These are phyloP conservation scores for Cerceris rybyensis DNA, from an alignment of 2,888 invertebrate species.

Conservation along the genomic window DNA sequence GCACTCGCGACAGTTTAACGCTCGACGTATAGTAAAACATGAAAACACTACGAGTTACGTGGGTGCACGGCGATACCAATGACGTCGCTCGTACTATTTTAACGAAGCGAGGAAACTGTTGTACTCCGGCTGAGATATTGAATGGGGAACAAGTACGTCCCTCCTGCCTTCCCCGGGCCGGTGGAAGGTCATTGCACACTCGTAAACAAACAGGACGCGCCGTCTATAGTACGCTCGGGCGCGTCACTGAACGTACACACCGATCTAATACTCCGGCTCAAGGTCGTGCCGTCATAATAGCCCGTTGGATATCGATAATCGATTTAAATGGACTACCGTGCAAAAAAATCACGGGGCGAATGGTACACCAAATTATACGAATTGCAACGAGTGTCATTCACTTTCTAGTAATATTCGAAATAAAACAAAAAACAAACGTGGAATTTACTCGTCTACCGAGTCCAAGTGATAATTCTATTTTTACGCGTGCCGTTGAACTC, in stretches of 20 bases:
- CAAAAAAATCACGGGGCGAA: slow-evolving; percentile 13
- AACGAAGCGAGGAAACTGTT: slow-evolving; percentile 57
- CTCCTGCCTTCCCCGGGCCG: slow-evolving; percentile 50
- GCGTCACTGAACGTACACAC: slow-evolving; percentile 67
- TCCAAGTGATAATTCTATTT: neutral
- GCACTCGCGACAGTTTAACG: slow-evolving; percentile 1
- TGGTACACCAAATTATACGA: neutral
- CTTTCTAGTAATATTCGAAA: no score
- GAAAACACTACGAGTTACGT: slow-evolving; percentile 2
- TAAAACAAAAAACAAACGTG: no score
- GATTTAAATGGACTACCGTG: slow-evolving; percentile 35
- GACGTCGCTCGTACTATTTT: slow-evolving; percentile 49
- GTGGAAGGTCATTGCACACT: slow-evolving; percentile 67
- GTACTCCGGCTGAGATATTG: slow-evolving; percentile 61
- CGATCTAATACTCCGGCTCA: slow-evolving; percentile 58
- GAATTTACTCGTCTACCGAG: neutral
- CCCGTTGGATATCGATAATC: slow-evolving; percentile 52
- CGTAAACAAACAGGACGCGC: slow-evolving; percentile 68
- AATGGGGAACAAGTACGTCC: slow-evolving; percentile 61
- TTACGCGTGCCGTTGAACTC: slow-evolving; percentile 11
- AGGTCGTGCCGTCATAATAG: slow-evolving; percentile 56
- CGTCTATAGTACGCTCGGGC: slow-evolving; percentile 60
- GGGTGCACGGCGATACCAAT: slow-evolving; percentile 16
- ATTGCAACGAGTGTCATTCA: no score
- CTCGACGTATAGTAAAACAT: slow-evolving; percentile 12